These are phyloP conservation scores for Cephalopachus bancanus DNA, from an alignment of 2,797 vertebrate species.

Conservation along the genomic window DNA sequence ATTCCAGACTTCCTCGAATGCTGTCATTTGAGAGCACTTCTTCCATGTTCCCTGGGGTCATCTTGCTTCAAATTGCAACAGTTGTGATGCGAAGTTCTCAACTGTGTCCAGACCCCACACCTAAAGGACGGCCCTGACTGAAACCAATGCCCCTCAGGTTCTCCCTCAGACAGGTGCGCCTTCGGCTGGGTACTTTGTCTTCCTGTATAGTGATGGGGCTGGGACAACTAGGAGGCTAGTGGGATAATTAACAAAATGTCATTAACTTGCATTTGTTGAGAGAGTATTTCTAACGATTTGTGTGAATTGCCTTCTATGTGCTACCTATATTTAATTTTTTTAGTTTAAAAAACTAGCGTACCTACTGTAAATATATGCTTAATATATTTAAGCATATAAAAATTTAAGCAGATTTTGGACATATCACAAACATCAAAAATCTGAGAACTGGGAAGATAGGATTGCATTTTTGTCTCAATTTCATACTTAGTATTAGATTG, in stretches of 20 bases:
- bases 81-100: not conserved
- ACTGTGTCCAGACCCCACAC: not conserved
- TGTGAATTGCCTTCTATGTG: not conserved
- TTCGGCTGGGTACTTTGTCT: not conserved
- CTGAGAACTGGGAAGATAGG: not conserved
- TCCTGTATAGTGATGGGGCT: not conserved
- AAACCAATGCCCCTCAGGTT: not conserved
- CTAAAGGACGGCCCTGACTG: not conserved
- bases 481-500: not conserved
- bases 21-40: not conserved
- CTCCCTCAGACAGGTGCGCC: not conserved
- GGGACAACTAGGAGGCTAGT: not conserved
- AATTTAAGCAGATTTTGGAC: not conserved
- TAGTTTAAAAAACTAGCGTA: not conserved
- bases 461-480: not conserved
- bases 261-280: not conserved
- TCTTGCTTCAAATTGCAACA: not conserved
- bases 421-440: not conserved
- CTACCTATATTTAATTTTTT: not conserved
- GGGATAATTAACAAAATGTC: not conserved
- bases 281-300: not conserved
- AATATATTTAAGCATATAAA: too few relatives aligned
- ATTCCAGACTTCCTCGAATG: not conserved
- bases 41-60: not conserved
- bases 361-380: not conserved